Base-by-base conservation (phyloP, 2,797 vertebrate genomes). In the Sylvilagus floridanus region DNA sequence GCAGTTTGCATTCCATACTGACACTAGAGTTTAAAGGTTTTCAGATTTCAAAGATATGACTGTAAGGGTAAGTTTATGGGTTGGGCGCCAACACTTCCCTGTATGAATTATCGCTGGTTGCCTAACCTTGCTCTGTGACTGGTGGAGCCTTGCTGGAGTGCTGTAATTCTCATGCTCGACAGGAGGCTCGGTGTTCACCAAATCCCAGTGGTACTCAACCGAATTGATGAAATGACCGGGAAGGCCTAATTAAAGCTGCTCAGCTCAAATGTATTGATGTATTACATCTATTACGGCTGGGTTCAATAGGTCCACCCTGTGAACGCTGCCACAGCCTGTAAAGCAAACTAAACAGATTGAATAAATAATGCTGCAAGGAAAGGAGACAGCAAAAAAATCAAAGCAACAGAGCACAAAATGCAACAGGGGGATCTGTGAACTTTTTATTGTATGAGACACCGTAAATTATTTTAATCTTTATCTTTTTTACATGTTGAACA, bases 191-290 rank as follows among this genome's bases (percentile, higher is more conserved):
- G 98, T 98, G 98, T 99, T 99, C 98, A 98, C 98, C 98, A 98
- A 99, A 98, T 99, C 99, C 98, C 99, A 97, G 35, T 65, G 97
- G 98, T 98, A 98, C 98, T 97, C 97, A 98, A 97, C 98, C 95
- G 98, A 98, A 99, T 99, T 99, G 99, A 99, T 99, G 99, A 99
- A 99, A 99, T 99, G 99, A 99, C 99, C 97, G 95, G 98, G 98
- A 99, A 99, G 99, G 98, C 98, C 99, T 99, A 99, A 99, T 99
- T 99, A 99, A 99, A 99, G 99, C 99, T 99, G 99, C 98, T 99
- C 99, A 99, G 98, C 99, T 99, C 99, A 99, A 99, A 99, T 98
- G 98, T 99, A 99, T 99, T 99, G 99, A 99, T 99, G 99, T 99
- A 99, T 99, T 99, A 99, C 99, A 99, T 99, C 99, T 99, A 99